These are phyloP conservation scores for Cynopterus brachyotis DNA, from an alignment of 2,113 vertebrate genomes.

Conservation along the genomic window DNA sequence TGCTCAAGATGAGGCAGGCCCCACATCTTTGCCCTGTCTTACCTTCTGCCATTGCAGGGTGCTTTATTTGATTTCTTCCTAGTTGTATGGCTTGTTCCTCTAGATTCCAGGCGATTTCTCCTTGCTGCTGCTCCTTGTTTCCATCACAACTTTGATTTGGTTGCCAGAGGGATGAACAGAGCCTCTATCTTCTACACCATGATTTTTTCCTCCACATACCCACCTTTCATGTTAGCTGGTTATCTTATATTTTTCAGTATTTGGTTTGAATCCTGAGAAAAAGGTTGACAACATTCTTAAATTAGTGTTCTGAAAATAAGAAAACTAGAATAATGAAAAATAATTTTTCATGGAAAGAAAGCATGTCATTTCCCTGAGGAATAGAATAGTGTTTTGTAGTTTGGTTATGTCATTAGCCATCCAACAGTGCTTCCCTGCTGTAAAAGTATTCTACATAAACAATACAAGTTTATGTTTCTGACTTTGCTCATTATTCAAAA, in stretches of 20 bases:
- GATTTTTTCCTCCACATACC: neutral
- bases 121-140: too few species aligned
- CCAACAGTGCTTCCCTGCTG: constrained; percentile 6
- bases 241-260: constrained; percentile 17
- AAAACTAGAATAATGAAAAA: neutral
- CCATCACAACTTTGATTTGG: too few species aligned
- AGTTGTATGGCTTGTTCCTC: too few species aligned
- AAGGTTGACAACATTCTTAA: constrained; percentile 11
- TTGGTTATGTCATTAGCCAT: constrained; percentile 48
- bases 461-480: constrained; percentile 47
- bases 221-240: neutral
- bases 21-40: too few species aligned
- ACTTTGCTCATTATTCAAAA: constrained; percentile 55
- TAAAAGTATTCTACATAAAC: constrained; percentile 40
- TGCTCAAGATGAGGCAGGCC: too few species aligned
- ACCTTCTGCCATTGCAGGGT: too few species aligned
- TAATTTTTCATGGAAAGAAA: constrained; percentile 35
- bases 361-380: constrained; percentile 22
- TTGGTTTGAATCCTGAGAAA: constrained; percentile 40
- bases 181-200: too few species aligned
- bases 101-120: too few species aligned
- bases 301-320: constrained; percentile 22
- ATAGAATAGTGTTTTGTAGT: constrained; percentile 39
- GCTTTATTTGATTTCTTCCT: too few species aligned
- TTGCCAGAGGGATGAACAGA: too few species aligned